Conservation (phyloP, 2,113 vertebrate species). For the Atrichornis clamosus region DNA sequence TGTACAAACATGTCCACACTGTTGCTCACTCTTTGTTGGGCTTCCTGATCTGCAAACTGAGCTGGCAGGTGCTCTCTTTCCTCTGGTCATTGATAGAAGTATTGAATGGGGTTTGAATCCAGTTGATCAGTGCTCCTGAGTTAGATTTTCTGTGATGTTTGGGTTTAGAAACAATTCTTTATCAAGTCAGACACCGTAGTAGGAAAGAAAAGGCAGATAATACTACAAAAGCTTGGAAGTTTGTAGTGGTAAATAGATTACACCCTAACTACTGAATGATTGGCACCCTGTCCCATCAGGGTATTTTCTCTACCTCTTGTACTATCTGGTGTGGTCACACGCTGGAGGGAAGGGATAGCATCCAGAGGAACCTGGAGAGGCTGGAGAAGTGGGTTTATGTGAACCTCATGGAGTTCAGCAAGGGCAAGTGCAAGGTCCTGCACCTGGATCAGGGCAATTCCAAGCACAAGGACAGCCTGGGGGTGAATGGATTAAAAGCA, state of each 20-base stretch:
- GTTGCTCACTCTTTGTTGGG: not conserved
- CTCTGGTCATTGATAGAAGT: not conserved
- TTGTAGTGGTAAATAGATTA: not conserved
- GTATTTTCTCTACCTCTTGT: not conserved
- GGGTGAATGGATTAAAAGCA: not conserved
- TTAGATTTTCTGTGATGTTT: not conserved
- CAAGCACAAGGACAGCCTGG: not conserved
- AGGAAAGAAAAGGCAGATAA: not conserved
- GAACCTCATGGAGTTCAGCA: not conserved
- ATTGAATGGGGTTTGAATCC: not conserved
- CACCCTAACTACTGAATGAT: not conserved
- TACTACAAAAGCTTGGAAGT: not conserved
- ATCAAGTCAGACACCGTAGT: accelerated
- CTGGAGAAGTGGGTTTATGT: not conserved
- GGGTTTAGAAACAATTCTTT: not conserved
- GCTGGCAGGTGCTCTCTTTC: not conserved
- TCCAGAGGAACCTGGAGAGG: not conserved
- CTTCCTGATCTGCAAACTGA: not conserved
- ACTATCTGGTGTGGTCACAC: not conserved
- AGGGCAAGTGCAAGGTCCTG: not conserved
- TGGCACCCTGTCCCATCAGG: not conserved
- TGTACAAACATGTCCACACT: not conserved
- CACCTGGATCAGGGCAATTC: not conserved
- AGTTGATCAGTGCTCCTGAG: not conserved
- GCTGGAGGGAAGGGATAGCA: not conserved